Evolutionary conservation across 2,888 invertebrate species (phyloP).

Genomic region (Andricus quercusramuli): DNA sequence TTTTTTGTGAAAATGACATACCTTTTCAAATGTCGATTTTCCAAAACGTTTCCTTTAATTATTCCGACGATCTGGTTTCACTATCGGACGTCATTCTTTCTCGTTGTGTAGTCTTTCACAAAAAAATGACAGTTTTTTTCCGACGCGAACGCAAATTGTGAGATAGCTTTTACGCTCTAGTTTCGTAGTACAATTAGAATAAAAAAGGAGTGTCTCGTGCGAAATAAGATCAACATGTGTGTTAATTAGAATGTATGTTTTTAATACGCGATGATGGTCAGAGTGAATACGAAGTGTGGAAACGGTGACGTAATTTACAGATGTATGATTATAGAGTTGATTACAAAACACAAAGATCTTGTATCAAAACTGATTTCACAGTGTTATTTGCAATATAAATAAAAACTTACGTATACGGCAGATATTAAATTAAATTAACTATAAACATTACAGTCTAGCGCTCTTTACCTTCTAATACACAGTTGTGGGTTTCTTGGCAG

Average conservation of each 20-base stretch:
- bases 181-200: constrained; percentile 26
- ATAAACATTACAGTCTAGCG: constrained; percentile 38
- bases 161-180: constrained; percentile 16
- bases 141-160: constrained; percentile 8
- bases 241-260: constrained; percentile 30
- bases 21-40: constrained; percentile 3
- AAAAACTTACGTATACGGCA: constrained; percentile 67
- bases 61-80: constrained; percentile 28
- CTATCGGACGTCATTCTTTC: constrained; percentile 33
- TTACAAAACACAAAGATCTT: constrained; percentile 66
- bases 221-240: constrained; percentile 21
- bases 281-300: constrained; percentile 31
- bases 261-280: constrained; percentile 32
- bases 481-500: constrained; percentile 47
- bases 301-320: constrained; percentile 59
- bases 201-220: constrained; percentile 5
- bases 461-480: constrained; percentile 35
- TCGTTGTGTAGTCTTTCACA: constrained; percentile 20
- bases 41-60: constrained; percentile 34
- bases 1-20: background rate
- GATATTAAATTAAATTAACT: constrained; percentile 50
- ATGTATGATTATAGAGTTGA: constrained; percentile 66
- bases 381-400: constrained; percentile 66
- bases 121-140: background rate
- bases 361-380: constrained; percentile 63